A percentile compares a stretch with the other conserved stretches of the same genome.
These are phyloP conservation scores for Brienomyrus longianalis DNA, from an alignment of 2,113 vertebrate species.

Conservation along the genomic window DNA sequence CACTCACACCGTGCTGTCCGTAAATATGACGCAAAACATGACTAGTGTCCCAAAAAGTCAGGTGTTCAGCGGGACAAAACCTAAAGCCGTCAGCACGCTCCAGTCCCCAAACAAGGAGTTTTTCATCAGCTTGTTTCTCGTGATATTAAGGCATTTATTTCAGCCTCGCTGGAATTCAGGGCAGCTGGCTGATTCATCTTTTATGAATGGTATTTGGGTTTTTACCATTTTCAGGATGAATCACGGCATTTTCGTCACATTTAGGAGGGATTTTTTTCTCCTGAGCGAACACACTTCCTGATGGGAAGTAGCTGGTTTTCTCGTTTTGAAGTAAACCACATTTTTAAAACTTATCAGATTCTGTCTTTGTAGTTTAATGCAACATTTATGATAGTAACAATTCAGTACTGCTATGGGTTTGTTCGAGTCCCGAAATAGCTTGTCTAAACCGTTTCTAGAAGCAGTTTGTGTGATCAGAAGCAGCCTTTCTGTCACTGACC, in stretches of 20 bases:
- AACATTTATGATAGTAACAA: not conserved
- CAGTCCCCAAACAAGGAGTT: not conserved
- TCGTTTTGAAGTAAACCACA: not conserved
- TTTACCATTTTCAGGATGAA: not conserved
- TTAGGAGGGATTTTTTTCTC: not conserved
- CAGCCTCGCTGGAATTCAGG: not conserved
- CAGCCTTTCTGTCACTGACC: not conserved
- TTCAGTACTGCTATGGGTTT: not conserved
- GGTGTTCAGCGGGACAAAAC: not conserved
- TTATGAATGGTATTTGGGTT: not conserved
- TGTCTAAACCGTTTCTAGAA: not conserved
- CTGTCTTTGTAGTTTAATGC: not conserved
- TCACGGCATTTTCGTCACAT: not conserved
- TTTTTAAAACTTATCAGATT: not conserved
- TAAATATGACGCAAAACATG: not conserved
- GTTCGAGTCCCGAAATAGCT: not conserved
- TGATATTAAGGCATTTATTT: not conserved
- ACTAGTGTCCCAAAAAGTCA: not conserved
- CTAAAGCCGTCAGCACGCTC: not conserved
- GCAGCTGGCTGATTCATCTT: not conserved
- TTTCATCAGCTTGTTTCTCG: not conserved
- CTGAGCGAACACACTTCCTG: not conserved
- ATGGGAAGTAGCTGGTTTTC: not conserved
- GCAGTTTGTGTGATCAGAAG: not conserved
- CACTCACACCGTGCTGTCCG: not conserved